phyloP scores from a whole-genome alignment of 2,888 invertebrate species.

The Ptilodon capucinus region DNA sequence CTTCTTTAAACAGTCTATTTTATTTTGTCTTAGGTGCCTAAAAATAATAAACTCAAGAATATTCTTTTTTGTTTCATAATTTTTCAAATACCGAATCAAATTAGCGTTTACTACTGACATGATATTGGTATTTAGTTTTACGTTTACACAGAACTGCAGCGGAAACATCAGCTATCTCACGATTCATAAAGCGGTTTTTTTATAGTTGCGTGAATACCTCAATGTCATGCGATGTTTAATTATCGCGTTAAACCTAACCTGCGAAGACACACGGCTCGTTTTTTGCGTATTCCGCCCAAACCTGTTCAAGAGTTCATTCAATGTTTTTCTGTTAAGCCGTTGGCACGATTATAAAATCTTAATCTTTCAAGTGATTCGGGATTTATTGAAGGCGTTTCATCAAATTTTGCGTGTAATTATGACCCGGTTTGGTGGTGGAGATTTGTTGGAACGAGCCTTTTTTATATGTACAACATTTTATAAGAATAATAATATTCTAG shows the following conservation, averaged over 20 bases:
- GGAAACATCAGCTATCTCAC: neutral
- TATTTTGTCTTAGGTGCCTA: no score
- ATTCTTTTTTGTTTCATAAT: no score
- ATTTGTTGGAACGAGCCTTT: neutral
- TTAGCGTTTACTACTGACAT: neutral
- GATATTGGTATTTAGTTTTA: no score
- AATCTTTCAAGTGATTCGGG: slow-evolving; percentile 10
- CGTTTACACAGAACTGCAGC: neutral
- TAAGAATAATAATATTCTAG: no score
- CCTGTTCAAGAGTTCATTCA: slow-evolving; percentile 40
- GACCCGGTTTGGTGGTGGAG: neutral
- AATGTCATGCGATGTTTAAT: slow-evolving; percentile 32
- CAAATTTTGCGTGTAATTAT: neutral
- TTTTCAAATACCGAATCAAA: no score
- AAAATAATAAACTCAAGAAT: no score
- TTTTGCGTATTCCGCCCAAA: slow-evolving; percentile 60
- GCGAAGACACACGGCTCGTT: slow-evolving; percentile 28
- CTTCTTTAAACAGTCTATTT: no score
- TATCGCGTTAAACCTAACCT: slow-evolving; percentile 19
- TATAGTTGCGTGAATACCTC: slow-evolving; percentile 21
- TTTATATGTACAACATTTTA: neutral
- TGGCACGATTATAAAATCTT: slow-evolving; percentile 19
- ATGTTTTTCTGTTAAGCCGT: neutral
- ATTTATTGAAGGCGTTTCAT: no score
- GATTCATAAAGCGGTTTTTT: slow-evolving; percentile 3